A percentile compares a stretch with the other conserved stretches of the same genome.
These are phyloP conservation scores for Eupithecia centaureata DNA, from an alignment of 2,888 invertebrate species.

Conservation along the genomic window DNA sequence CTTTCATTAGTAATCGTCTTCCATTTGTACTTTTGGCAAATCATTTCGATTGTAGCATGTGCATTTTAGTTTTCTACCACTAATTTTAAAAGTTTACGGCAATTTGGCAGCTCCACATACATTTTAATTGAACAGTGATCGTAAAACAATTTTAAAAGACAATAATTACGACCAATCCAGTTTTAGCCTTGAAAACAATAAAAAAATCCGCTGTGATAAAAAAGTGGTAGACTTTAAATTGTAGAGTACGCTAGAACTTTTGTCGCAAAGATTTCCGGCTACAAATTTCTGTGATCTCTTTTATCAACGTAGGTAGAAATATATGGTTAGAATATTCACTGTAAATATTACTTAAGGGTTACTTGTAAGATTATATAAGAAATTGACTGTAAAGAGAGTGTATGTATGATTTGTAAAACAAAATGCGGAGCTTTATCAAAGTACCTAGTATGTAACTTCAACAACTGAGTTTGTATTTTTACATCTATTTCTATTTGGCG, in stretches of 20 bases:
- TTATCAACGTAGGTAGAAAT: slow-evolving; percentile 80
- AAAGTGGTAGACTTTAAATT: slow-evolving; percentile 76
- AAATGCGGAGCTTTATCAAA: slow-evolving; percentile 83
- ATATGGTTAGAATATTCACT: slow-evolving; percentile 73
- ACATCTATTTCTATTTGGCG: slow-evolving; percentile 78
- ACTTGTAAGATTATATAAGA: slow-evolving; percentile 62
- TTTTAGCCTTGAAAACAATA: slow-evolving; percentile 72
- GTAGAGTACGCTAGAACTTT: slow-evolving; percentile 74
- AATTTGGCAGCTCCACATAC: slow-evolving; percentile 51
- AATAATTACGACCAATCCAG: slow-evolving; percentile 65
- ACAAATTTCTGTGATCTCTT: slow-evolving; percentile 86
- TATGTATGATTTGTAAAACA: slow-evolving; percentile 83
- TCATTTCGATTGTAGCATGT: slow-evolving; percentile 77
- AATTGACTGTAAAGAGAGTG: slow-evolving; percentile 81
- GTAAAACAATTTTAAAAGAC: slow-evolving; percentile 55
- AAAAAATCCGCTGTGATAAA: slow-evolving; percentile 79
- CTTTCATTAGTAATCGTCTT: slow-evolving; percentile 68
- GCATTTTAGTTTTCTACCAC: slow-evolving; percentile 68
- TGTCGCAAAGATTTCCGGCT: slow-evolving; percentile 84
- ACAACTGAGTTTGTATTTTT: slow-evolving; percentile 82
- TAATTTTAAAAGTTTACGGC: slow-evolving; percentile 31
- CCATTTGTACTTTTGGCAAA: slow-evolving; percentile 78
- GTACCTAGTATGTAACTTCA: slow-evolving; percentile 81
- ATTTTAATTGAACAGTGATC: slow-evolving; percentile 34
- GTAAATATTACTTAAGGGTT: slow-evolving; percentile 73